A percentile compares a stretch with the other conserved stretches of the same genome.
Evolutionary conservation across 1,140 invertebrate genomes (phyloP).

Genomic region (Pseudachorutes palmiensis): DNA sequence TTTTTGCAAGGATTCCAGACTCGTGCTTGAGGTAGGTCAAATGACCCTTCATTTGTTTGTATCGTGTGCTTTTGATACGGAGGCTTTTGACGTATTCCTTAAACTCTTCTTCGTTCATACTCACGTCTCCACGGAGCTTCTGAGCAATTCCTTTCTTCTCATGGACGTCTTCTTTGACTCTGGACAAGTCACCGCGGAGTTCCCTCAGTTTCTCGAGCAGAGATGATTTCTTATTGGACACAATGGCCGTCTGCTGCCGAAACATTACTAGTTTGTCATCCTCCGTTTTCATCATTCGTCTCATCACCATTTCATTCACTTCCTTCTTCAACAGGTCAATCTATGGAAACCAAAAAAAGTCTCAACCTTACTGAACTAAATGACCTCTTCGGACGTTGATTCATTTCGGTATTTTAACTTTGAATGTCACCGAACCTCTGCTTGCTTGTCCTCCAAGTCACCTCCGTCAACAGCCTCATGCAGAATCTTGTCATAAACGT

Average conservation of each 20-base stretch:
- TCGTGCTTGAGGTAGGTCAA: conserved; percentile 26
- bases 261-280: conserved; percentile 72
- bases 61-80: conserved; percentile 65
- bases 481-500: conserved; percentile 49
- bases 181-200: conserved; percentile 51
- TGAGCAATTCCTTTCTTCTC: conserved; percentile 49
- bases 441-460: conserved; percentile 24
- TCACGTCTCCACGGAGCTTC: conserved; percentile 50
- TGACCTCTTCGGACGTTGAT: no score
- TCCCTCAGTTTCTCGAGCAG: conserved; percentile 61
- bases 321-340: conserved; percentile 54
- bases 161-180: conserved; percentile 49
- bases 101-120: conserved; percentile 69
- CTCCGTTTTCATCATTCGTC: conserved; percentile 48
- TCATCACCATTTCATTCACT: conserved; percentile 52
- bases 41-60: conserved; percentile 53
- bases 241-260: conserved; percentile 71
- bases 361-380: no score
- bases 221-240: conserved; percentile 65
- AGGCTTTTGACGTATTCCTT: conserved; percentile 72
- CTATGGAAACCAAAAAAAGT: conserved; percentile 42
- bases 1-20: conserved; percentile 55
- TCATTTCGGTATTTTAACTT: no score
- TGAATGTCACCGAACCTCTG: no score
- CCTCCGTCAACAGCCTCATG: conserved; percentile 49